Evolutionary conservation across 2,797 vertebrate genomes (phyloP).

Genomic region (Tarsius wallacei): DNA sequence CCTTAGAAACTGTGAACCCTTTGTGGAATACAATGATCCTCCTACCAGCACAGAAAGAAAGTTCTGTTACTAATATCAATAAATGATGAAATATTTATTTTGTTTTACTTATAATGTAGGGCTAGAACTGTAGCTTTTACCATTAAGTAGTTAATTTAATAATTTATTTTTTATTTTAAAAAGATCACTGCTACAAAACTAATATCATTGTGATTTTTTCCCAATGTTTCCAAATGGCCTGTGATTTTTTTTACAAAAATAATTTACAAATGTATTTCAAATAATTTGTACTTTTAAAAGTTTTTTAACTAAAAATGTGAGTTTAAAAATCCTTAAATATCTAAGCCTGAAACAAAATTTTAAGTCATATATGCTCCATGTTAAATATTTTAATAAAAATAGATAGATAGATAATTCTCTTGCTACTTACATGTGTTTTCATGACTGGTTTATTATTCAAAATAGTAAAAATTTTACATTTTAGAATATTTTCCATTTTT

Average conservation of each 20-base stretch:
- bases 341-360: not conserved
- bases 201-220: not conserved
- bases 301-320: not conserved
- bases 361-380: not conserved
- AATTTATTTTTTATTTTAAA: not conserved
- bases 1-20: not conserved
- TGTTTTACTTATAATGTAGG: not conserved
- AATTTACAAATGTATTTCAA: not conserved
- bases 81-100: not conserved
- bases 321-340: slow-evolving; percentile 46
- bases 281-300: slow-evolving; percentile 58
- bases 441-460: slow-evolving; percentile 43
- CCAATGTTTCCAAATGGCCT: slow-evolving; percentile 33
- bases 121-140: not conserved
- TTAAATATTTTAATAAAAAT: slow-evolving; percentile 20
- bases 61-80: slow-evolving; percentile 30
- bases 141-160: not conserved
- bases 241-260: not conserved
- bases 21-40: not conserved
- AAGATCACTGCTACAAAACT: not conserved
- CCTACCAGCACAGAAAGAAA: not conserved
- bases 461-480: not conserved
- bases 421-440: not conserved
- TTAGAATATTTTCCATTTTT: slow-evolving; percentile 14
- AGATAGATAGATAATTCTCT: not conserved